These are phyloP conservation scores for Ditylenchus dipsaci DNA, from an alignment of 1,140 invertebrate species.

Conservation along the genomic window DNA sequence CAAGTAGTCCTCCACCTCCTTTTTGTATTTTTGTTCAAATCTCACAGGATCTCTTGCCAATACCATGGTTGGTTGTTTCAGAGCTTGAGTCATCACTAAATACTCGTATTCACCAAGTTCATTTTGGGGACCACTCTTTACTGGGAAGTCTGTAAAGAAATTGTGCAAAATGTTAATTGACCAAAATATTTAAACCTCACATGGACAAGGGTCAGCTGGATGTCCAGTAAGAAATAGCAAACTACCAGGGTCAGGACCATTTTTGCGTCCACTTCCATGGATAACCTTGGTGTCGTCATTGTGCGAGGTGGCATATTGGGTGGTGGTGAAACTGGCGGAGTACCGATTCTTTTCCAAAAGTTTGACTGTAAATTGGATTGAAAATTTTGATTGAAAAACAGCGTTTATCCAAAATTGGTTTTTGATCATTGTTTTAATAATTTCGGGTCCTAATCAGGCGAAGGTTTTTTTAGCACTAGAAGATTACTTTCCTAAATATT, in stretches of 20 bases:
- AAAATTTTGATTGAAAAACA: not conserved
- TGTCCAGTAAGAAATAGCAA: conserved; percentile 51
- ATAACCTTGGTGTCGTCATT: conserved; percentile 16
- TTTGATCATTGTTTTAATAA: not conserved
- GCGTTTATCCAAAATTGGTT: not conserved
- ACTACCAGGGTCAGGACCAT: conserved; percentile 46
- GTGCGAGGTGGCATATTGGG: conserved; percentile 34
- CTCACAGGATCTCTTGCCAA: conserved; percentile 38
- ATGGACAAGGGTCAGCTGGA: conserved; percentile 44
- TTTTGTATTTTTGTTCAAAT: conserved; percentile 39
- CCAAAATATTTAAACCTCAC: conserved; percentile 31
- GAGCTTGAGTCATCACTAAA: conserved; percentile 46
- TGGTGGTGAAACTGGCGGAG: conserved; percentile 42
- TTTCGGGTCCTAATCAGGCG: no score
- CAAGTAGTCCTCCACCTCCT: conserved; percentile 46
- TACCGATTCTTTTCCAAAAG: conserved; percentile 36
- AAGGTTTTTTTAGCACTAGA: no score
- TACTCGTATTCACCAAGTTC: conserved; percentile 44
- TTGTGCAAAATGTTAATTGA: no score
- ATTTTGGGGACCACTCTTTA: conserved; percentile 41
- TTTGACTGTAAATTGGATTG: conserved; percentile 14
- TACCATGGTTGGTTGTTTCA: conserved; percentile 52
- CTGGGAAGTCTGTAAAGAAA: conserved; percentile 44
- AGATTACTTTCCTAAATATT: no score
- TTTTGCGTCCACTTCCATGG: conserved; percentile 42